Conservation (phyloP, 2,797 vertebrate species). For the Sarcoramphus papa region DNA sequence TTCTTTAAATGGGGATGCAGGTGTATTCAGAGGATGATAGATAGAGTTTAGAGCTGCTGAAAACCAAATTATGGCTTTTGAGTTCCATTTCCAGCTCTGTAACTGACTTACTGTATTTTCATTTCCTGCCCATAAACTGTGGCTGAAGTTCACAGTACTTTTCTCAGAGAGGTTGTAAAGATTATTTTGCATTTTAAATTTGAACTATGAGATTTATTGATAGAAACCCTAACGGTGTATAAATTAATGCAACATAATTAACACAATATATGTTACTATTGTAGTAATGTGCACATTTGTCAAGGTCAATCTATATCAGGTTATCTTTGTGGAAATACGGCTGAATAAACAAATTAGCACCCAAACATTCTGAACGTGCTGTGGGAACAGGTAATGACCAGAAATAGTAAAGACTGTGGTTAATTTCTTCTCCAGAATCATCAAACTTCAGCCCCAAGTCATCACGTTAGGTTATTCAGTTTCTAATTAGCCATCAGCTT, state of each 20-base stretch:
- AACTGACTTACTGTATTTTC: conserved; percentile 33
- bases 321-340: background rate
- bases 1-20: background rate
- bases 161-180: background rate
- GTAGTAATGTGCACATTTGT: background rate
- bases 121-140: conserved; percentile 44
- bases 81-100: conserved; percentile 2
- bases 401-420: background rate
- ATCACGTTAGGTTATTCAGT: background rate
- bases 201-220: background rate
- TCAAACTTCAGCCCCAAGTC: background rate
- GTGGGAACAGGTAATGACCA: background rate
- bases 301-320: background rate
- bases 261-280: background rate
- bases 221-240: background rate
- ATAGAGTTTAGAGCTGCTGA: background rate
- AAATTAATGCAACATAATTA: background rate
- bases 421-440: background rate
- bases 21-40: background rate
- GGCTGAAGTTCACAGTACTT: background rate
- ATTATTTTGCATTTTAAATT: conserved; percentile 18
- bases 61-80: conserved; percentile 13
- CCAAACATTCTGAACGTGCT: background rate
- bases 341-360: background rate
- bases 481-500: background rate